Conservation (phyloP, 2,797 vertebrate genomes). For the Limosa lapponica region DNA sequence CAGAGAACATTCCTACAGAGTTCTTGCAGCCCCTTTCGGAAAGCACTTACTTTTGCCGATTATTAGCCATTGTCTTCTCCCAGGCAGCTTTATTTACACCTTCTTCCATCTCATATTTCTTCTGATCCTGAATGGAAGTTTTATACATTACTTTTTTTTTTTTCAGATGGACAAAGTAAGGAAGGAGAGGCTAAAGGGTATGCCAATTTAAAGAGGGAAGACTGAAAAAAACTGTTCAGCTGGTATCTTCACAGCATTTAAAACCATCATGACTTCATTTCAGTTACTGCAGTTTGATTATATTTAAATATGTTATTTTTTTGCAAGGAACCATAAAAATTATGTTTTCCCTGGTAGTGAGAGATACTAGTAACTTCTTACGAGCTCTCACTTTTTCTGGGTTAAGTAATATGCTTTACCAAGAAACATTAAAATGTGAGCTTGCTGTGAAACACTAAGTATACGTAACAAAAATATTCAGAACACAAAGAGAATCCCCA, state of each 20-base stretch:
- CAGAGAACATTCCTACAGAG: background rate
- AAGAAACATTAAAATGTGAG: background rate
- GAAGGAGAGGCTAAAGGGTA: background rate
- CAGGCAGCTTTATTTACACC: slow-evolving; percentile 88
- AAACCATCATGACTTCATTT: background rate
- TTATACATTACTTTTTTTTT: background rate
- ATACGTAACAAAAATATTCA: background rate
- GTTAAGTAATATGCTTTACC: background rate
- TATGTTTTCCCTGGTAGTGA: background rate
- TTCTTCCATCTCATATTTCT: slow-evolving; percentile 91
- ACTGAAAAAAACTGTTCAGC: background rate
- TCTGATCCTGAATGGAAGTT: slow-evolving; percentile 85
- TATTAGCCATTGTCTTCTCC: slow-evolving; percentile 92
- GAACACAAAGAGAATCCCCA: background rate
- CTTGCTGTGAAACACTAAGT: background rate
- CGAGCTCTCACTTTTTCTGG: background rate
- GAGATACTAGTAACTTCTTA: background rate
- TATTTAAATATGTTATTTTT: background rate
- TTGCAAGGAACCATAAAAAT: background rate
- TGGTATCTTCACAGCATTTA: background rate
- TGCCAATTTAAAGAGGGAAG: background rate
- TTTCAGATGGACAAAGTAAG: background rate
- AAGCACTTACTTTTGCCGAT: slow-evolving; percentile 86
- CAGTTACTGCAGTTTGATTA: background rate
- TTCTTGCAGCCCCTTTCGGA: background rate